Evolutionary conservation across 1,140 invertebrate genomes (phyloP), one percentile per base, ranked within the genome.

Genomic region (Paralvinella palmiformis): DNA sequence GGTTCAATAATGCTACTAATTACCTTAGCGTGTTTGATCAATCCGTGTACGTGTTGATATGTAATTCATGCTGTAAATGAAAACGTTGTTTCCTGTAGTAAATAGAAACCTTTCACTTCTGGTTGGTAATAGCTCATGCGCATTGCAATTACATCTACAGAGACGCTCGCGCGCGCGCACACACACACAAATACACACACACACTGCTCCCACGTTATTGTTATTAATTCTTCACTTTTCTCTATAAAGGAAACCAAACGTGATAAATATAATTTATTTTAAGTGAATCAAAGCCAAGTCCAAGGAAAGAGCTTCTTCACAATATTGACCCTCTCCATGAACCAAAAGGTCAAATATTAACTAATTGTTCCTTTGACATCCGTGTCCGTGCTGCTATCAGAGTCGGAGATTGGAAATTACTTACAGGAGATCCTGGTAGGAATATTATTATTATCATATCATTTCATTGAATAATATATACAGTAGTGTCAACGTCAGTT

Each of bases 231-330:
- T 15, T 44, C 37, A 44, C n/a, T 44, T 13, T 44, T n/a, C n/a
- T 44, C n/a, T 44, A 10, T 48, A 24, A 4, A 24, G n/a, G n/a
- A n/a, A n/a, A n/a, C 10, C 44, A 10, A 4, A 48, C 10, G 10
- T 24, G 20, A 24, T 20, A 29, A 27, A 17, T 27, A 17, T 3
- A 24, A 5, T 41, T 45, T 45, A 22, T 60, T 22, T 45, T 7
- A 63, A 73, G 73, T 59, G 41, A 68, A 61, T 70, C 62, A 15
- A 24, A 3, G 5, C 44, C 57, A 3, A 72, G 71, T 52, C 67
- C 67, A 10, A 66, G 77, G 15, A 64, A 68, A 31, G 71, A 72
- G 29, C 31, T 73, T n/a, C 57, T 73, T 7, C 68, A 73, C 48
- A 73, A 73, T 57, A 72, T 73, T 32, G 72, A 73, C 50, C 69